phyloP scores from a whole-genome alignment of 1,140 invertebrate genomes.

The Sitobion miscanthi region DNA sequence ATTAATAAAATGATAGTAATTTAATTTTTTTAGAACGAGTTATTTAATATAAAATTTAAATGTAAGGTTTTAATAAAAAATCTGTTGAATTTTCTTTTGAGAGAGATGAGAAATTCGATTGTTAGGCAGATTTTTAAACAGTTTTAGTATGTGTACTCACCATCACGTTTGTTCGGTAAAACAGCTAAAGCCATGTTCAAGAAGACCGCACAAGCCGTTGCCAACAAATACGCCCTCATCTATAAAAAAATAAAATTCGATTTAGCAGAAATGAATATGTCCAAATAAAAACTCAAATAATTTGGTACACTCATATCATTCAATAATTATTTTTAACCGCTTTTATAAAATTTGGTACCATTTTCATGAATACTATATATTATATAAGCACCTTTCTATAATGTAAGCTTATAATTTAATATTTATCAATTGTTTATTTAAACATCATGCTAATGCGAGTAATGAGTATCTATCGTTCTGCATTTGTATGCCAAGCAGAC shows the following conservation, averaged over 20 bases:
- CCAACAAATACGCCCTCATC: conserved; percentile 37
- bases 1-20: not conserved
- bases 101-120: not conserved
- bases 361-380: not conserved
- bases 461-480: not conserved
- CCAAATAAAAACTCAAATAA: not conserved
- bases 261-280: not conserved
- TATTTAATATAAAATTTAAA: not conserved
- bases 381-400: not conserved
- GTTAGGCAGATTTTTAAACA: not conserved
- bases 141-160: conserved; percentile 11
- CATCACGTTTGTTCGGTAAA: conserved; percentile 38
- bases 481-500: not conserved
- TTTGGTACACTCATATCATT: not conserved
- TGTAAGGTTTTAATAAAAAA: not conserved
- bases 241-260: not conserved
- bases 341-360: not conserved
- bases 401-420: not conserved
- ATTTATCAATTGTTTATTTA: not conserved
- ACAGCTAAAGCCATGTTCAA: conserved; percentile 4
- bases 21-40: not conserved
- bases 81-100: not conserved
- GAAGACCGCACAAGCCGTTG: not conserved
- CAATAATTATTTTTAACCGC: not conserved
- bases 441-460: not conserved